Base-by-base conservation (phyloP, 1,140 invertebrate species). In the Drosophila guanche region DNA sequence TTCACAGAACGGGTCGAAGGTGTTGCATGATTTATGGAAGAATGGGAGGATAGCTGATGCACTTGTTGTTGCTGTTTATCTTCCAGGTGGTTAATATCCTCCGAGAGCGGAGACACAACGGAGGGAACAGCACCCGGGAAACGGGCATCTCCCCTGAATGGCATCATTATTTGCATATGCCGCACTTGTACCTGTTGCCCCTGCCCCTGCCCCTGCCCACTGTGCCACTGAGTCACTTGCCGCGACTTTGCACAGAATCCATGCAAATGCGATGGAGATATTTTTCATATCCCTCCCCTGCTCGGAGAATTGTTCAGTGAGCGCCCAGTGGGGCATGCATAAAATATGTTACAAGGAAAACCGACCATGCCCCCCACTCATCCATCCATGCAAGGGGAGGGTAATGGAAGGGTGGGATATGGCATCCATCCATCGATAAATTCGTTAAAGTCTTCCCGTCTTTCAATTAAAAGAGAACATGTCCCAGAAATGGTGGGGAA, bases 281-380 rank as follows among this genome's bases (percentile, higher is more conserved):
- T 74, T 55, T 65, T 55, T 55, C 53, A 60, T 54, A 22, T 45
- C 12, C 14, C n/a, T n/a, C 45, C 22, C 8, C 23, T 29, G 5
- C 8, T 43, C 45, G 20, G 29, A 52, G 57, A 73, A 73, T 66
- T 74, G 76, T 56, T 79, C 59, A 75, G 33, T 70, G 70, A 58
- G 56, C 56, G 65, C 60, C 52, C 76, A 76, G 45, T 63, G 72
- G 76, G 67, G 71, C 67, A 67, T 72, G 66, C 57, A 80, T 80
- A 80, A 80, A 76, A 76, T 79, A 80, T 79, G 71, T 63, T 80
- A 72, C 66, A 70, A 69, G 60, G 71, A 58, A 59, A 6, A 59
- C 54, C 41, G 65, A 58, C 54, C 67, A 67, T 37, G 66, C 61
- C 61, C 61, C 29, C 51, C n/a, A n/a, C n/a, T n/a, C n/a, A n/a